These are phyloP conservation scores for Lamprologus tigripictilis DNA, from an alignment of 2,113 vertebrate species.

Conservation along the genomic window DNA sequence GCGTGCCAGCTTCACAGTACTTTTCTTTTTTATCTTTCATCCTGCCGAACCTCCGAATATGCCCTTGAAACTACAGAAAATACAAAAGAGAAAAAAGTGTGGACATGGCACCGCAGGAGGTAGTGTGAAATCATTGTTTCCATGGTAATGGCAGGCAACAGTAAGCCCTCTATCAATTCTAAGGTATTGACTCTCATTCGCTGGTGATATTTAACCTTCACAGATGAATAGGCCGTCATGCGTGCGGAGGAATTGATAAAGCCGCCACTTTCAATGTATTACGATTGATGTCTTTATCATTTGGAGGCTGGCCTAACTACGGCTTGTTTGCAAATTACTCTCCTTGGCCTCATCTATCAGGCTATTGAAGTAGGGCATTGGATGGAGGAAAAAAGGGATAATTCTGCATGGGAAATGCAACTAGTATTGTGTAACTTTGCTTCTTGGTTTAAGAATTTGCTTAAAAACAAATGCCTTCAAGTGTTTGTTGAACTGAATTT, in stretches of 20 bases:
- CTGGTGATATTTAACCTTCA: conserved; percentile 68
- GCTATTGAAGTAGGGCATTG: conserved; percentile 6
- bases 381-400: background rate
- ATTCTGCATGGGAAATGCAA: background rate
- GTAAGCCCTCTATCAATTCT: conserved; percentile 63
- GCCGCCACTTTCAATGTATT: conserved; percentile 31
- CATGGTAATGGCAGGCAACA: conserved; percentile 64
- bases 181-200: conserved; percentile 66
- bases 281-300: conserved; percentile 64
- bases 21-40: conserved; percentile 48
- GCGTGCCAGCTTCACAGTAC: background rate
- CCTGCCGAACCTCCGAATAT: conserved; percentile 28
- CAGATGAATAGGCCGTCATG: conserved; percentile 49
- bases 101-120: conserved; percentile 12
- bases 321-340: conserved; percentile 39
- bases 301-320: conserved; percentile 37
- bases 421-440: background rate
- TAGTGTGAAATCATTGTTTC: conserved; percentile 58
- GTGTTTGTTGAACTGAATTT: background rate
- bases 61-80: conserved; percentile 58
- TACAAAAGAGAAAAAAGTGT: background rate
- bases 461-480: background rate
- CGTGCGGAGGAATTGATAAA: conserved; percentile 54
- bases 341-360: conserved; percentile 40
- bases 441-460: background rate